These are phyloP conservation scores for Etheostoma cragini DNA, from an alignment of 2,113 vertebrate species.

Conservation along the genomic window DNA sequence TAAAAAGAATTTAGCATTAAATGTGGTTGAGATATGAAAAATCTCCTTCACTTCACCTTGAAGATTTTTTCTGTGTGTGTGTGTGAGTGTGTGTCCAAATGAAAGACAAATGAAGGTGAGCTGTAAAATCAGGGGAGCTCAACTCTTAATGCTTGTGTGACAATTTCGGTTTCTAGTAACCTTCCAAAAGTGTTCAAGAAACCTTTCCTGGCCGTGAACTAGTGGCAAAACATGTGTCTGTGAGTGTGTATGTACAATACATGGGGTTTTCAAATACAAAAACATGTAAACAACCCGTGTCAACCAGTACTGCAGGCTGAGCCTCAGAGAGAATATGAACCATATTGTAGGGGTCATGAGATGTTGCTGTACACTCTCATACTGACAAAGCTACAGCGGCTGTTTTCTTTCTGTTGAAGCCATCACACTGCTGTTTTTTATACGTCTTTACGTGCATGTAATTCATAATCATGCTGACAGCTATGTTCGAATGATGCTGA, in stretches of 20 bases:
- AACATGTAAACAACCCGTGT: not conserved
- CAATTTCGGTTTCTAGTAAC: slow-evolving; percentile 52
- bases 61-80: slow-evolving; percentile 21
- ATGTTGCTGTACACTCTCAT: slow-evolving; percentile 6
- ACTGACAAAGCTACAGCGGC: slow-evolving; percentile 37
- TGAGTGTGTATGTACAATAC: not conserved
- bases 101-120: slow-evolving; percentile 72
- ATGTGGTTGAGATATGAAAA: slow-evolving; percentile 21
- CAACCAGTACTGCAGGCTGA: not conserved
- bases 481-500: too few species aligned
- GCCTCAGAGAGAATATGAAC: slow-evolving; percentile 7
- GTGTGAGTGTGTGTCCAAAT: slow-evolving; percentile 7
- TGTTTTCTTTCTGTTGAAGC: not conserved
- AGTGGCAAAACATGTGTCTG: not conserved
- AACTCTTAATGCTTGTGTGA: slow-evolving; percentile 56
- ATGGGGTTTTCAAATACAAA: too few species aligned
- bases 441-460: too few species aligned
- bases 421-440: too few species aligned
- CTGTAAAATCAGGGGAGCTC: slow-evolving; percentile 47
- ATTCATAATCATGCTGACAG: too few species aligned
- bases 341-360: slow-evolving; percentile 4
- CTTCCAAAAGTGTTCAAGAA: slow-evolving; percentile 37
- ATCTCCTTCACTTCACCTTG: slow-evolving; percentile 48
- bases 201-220: slow-evolving; percentile 49
- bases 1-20: not conserved